Evolutionary conservation across 2,113 vertebrate species (phyloP).

Genomic region (Cavia porcellus): DNA sequence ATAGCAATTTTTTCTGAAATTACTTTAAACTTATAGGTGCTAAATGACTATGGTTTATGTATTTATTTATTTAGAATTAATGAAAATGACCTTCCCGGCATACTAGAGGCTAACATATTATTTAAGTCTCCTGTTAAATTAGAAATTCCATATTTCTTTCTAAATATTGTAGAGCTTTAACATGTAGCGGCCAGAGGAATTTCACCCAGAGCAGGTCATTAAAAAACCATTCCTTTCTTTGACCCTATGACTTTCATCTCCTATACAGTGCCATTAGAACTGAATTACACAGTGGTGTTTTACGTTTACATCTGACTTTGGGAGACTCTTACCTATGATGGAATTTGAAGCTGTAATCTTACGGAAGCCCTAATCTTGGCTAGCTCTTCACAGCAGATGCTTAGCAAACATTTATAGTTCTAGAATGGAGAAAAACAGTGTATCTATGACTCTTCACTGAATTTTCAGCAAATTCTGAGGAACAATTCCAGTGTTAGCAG

Average conservation of each 20-base stretch:
- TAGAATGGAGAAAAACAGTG: background rate
- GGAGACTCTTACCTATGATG: background rate
- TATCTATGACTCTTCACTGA: background rate
- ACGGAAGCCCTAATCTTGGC: background rate
- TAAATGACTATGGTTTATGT: background rate
- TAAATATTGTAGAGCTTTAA: background rate
- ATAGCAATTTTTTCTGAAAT: slow-evolving; percentile 58
- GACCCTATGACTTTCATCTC: background rate
- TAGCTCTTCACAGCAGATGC: background rate
- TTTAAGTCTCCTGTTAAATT: slow-evolving; percentile 27
- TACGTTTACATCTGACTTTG: background rate
- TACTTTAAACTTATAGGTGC: background rate
- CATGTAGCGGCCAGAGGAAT: background rate
- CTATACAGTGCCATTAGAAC: background rate
- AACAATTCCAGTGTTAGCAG: background rate
- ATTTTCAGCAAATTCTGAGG: background rate
- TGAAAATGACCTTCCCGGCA: slow-evolving; percentile 2
- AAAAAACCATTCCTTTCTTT: background rate
- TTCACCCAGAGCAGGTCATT: background rate
- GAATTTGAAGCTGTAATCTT: background rate
- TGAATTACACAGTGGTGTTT: background rate
- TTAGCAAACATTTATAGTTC: background rate
- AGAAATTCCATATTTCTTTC: slow-evolving; percentile 7
- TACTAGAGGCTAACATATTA: background rate
- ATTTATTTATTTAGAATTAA: slow-evolving; percentile 59